These are phyloP conservation scores for Sebastolobus altivelis DNA, from an alignment of 2,797 vertebrate species.

Conservation along the genomic window DNA sequence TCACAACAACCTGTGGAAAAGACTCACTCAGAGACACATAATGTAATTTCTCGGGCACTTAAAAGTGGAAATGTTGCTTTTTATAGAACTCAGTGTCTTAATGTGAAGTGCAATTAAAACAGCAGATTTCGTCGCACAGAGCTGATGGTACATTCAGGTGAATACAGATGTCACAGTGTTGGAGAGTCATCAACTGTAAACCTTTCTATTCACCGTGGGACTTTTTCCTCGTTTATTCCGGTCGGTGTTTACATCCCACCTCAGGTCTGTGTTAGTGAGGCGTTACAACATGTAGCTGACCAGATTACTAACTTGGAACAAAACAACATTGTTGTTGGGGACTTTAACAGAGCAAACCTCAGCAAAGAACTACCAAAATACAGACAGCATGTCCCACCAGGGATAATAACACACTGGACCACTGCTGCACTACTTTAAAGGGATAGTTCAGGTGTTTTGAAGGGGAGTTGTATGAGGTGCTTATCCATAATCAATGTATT, in stretches of 20 bases:
- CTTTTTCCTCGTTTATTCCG: neutral
- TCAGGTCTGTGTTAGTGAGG: neutral
- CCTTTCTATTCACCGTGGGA: neutral
- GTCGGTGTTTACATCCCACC: neutral
- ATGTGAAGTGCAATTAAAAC: neutral
- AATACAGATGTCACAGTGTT: neutral
- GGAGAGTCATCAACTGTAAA: no score
- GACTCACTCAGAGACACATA: neutral
- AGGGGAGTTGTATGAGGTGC: no score
- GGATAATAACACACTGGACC: neutral
- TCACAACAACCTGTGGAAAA: neutral
- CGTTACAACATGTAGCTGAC: neutral
- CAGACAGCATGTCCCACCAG: neutral
- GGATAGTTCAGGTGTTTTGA: no score
- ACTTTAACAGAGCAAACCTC: neutral
- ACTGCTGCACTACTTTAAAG: neutral
- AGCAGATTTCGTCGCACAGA: neutral
- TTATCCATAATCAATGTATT: no score
- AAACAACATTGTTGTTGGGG: neutral
- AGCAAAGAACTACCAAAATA: neutral
- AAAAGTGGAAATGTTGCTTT: neutral
- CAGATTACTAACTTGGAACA: no score
- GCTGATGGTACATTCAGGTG: neutral
- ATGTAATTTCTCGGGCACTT: neutral
- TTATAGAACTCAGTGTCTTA: neutral